Conservation (phyloP, 2,888 invertebrate genomes). For the Mythimna albipuncta region DNA sequence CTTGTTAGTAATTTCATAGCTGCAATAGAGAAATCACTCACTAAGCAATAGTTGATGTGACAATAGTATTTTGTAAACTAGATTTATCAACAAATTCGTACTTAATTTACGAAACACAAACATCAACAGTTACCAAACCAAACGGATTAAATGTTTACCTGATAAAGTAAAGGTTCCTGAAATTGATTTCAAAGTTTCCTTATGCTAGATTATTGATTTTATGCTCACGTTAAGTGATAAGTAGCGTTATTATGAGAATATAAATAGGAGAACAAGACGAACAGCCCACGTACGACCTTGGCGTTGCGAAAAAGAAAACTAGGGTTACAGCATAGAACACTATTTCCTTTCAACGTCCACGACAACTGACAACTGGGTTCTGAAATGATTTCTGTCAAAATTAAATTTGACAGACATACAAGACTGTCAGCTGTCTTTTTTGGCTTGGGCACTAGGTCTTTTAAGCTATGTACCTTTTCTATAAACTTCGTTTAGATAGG, state of each 20-base stretch:
- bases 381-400: no score
- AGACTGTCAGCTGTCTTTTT: no score
- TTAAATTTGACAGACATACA: no score
- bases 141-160: slow-evolving; percentile 29
- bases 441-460: no score
- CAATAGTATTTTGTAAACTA: slow-evolving; percentile 22
- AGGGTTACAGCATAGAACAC: no score
- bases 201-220: slow-evolving; percentile 10
- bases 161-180: slow-evolving; percentile 1
- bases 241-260: slow-evolving; percentile 23
- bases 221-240: slow-evolving; percentile 24
- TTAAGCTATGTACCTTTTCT: no score
- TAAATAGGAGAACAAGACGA: slow-evolving; percentile 5
- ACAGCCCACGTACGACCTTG: slow-evolving; percentile 56
- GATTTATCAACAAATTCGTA: slow-evolving; percentile 18
- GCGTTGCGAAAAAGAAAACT: slow-evolving; percentile 14
- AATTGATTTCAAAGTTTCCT: slow-evolving; percentile 4
- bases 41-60: slow-evolving; percentile 5
- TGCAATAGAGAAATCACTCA: slow-evolving; percentile 26
- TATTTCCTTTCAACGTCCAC: no score
- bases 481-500: no score
- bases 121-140: slow-evolving; percentile 4
- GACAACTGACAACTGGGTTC: no score
- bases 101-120: slow-evolving; percentile 15
- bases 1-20: slow-evolving; percentile 78